phyloP scores from a whole-genome alignment of 2,113 vertebrate species.

The Pteruthius melanotis region DNA sequence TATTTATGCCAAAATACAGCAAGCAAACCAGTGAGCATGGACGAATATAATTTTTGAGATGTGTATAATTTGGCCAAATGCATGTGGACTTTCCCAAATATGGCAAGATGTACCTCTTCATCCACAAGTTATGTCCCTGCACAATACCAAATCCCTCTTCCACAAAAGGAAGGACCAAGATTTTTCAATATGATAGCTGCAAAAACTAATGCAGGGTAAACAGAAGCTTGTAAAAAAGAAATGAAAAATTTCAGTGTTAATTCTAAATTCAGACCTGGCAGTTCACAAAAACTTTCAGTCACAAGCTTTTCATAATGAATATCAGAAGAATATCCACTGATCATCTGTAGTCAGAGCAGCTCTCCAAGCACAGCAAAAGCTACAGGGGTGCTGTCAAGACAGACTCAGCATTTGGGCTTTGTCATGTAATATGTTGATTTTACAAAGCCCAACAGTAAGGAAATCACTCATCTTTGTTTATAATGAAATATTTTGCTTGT shows the following conservation, averaged over 20 bases:
- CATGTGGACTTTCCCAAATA: background rate
- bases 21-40: background rate
- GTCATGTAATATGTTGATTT: background rate
- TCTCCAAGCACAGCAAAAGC: background rate
- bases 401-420: background rate
- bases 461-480: slow-evolving; percentile 1
- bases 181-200: background rate
- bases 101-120: background rate
- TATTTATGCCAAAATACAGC: background rate
- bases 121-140: background rate
- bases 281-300: background rate
- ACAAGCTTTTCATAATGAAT: background rate
- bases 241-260: background rate
- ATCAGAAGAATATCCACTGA: background rate
- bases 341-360: background rate
- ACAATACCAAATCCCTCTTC: background rate
- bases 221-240: background rate
- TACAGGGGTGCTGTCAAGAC: slow-evolving; percentile 16
- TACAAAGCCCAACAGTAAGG: background rate
- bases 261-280: background rate
- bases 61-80: background rate
- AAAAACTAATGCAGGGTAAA: background rate
- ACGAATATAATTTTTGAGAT: background rate
- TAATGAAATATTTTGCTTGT: slow-evolving; percentile 15
- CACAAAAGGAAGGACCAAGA: background rate